Evolutionary conservation across 2,797 vertebrate species (phyloP).

Genomic region (Moxostoma hubbsi): DNA sequence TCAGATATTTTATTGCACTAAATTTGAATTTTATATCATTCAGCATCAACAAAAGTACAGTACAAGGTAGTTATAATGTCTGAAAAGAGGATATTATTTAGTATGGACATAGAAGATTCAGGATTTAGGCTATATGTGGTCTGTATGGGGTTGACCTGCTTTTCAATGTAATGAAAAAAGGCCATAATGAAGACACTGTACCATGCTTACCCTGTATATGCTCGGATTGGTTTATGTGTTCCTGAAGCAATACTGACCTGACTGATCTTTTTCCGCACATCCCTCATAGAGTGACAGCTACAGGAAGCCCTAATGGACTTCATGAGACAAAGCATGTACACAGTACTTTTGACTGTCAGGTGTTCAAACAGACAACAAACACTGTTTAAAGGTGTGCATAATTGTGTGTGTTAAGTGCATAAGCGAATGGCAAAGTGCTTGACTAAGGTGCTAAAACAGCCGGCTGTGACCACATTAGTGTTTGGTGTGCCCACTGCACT

Average conservation of each 20-base stretch:
- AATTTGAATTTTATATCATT: too few relatives aligned
- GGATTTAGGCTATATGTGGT: not conserved
- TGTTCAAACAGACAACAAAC: slow-evolving; percentile 9
- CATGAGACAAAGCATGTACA: not conserved
- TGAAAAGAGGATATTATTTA: too few relatives aligned
- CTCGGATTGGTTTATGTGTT: not conserved
- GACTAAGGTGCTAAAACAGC: slow-evolving; percentile 13
- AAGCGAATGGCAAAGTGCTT: slow-evolving; percentile 24
- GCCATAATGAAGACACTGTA: not conserved
- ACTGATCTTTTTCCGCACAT: slow-evolving; percentile 12
- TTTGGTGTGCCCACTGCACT: not conserved
- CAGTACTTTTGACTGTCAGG: slow-evolving; percentile 16
- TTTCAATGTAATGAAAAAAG: slow-evolving; percentile 1
- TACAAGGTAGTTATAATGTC: too few relatives aligned
- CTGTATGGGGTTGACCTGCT: not conserved
- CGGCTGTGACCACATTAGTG: slow-evolving; percentile 23
- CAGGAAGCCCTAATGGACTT: slow-evolving; percentile 33
- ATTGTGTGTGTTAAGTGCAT: slow-evolving; percentile 38
- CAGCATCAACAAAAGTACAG: too few relatives aligned
- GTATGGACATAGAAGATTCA: too few relatives aligned
- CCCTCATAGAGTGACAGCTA: not conserved
- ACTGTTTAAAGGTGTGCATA: slow-evolving; percentile 14
- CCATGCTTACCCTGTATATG: not conserved
- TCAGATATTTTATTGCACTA: too few relatives aligned
- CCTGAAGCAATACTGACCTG: not conserved